phyloP scores from a whole-genome alignment of 2,797 vertebrate genomes.

The Syngnathus acus region DNA sequence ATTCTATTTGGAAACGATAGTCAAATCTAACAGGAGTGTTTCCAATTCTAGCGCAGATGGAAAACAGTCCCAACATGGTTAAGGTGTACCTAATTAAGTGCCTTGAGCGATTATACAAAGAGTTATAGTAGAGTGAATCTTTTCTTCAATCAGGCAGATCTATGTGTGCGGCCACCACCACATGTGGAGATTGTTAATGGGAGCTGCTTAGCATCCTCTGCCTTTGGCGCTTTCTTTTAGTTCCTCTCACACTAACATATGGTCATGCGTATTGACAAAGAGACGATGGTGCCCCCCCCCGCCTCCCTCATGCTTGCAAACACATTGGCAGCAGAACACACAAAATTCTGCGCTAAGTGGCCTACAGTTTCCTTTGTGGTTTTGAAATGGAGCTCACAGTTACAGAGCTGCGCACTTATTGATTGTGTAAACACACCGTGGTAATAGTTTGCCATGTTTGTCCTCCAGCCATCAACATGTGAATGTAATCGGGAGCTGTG shows the following conservation, averaged over 20 bases:
- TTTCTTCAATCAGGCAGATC: constrained; percentile 13
- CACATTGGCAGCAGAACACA: constrained; percentile 50
- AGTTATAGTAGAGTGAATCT: neutral
- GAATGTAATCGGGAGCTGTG: constrained; percentile 34
- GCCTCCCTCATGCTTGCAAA: constrained; percentile 20
- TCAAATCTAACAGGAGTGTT: neutral
- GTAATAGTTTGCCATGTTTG: constrained; percentile 33
- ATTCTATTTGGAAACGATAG: neutral
- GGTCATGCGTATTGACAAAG: constrained; percentile 56
- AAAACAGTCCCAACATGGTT: neutral
- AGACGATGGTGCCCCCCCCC: constrained; percentile 36
- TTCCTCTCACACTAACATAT: constrained; percentile 45
- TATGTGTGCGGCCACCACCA: constrained; percentile 45
- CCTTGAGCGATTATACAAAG: neutral
- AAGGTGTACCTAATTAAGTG: constrained; percentile 7
- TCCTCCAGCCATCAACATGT: constrained; percentile 13
- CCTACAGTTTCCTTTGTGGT: constrained; percentile 31
- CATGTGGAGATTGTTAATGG: constrained; percentile 63
- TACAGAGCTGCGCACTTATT: constrained; percentile 23
- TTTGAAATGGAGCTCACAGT: constrained; percentile 14
- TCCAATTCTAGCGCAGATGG: neutral
- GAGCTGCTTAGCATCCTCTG: constrained; percentile 50
- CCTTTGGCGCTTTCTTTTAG: constrained; percentile 49
- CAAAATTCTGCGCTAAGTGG: constrained; percentile 24
- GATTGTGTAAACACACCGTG: constrained; percentile 31